phyloP scores from a whole-genome alignment of 2,797 vertebrate genomes.

The Artibeus lituratus region DNA sequence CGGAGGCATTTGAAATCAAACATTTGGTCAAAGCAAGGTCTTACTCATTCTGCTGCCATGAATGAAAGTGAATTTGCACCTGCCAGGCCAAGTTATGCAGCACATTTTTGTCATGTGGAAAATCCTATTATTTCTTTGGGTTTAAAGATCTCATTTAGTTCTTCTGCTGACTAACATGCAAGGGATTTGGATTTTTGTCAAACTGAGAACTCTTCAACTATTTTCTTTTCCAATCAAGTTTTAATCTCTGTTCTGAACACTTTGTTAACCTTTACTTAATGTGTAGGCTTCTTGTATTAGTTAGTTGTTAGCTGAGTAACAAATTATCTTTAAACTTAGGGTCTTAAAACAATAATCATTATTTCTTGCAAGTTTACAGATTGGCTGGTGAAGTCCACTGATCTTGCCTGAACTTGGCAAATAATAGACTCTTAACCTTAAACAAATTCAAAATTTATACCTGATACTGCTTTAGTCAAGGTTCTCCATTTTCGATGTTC shows the following conservation, averaged over 20 bases:
- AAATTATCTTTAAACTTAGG: background rate
- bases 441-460: background rate
- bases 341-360: background rate
- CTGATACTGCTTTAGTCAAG: background rate
- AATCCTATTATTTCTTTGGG: background rate
- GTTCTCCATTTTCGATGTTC: background rate
- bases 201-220: background rate
- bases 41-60: background rate
- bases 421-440: background rate
- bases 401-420: background rate
- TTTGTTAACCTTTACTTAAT: background rate
- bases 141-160: background rate
- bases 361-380: background rate
- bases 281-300: background rate
- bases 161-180: background rate
- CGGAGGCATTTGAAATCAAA: background rate
- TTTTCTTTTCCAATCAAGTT: background rate
- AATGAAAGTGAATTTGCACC: background rate
- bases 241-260: constrained; percentile 13
- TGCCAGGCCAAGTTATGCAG: background rate
- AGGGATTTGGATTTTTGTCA: background rate
- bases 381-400: background rate
- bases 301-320: background rate
- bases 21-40: background rate
- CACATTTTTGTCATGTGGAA: background rate